phyloP scores from a whole-genome alignment of 2,113 vertebrate species.

The Neomonachus schauinslandi region DNA sequence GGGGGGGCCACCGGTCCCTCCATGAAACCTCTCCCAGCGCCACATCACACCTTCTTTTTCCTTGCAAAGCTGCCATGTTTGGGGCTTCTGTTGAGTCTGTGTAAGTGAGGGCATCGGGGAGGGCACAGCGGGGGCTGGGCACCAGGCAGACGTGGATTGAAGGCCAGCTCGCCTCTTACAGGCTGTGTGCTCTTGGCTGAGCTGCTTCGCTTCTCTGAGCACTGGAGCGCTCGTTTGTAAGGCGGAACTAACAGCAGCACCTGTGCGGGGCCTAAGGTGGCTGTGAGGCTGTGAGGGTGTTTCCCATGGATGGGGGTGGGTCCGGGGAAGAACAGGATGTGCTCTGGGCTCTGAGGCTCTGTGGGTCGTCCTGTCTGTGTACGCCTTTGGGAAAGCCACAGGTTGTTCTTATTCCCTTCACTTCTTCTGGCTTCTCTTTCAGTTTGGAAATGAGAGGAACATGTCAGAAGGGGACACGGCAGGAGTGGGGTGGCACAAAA shows the following conservation, averaged over 20 bases:
- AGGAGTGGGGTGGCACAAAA: not conserved
- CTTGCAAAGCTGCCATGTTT: not conserved
- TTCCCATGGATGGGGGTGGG: not conserved
- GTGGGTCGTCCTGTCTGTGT: not conserved
- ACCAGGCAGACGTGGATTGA: not conserved
- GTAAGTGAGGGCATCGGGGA: not conserved
- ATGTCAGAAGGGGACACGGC: not conserved
- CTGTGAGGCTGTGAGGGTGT: not conserved
- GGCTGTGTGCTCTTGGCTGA: not conserved
- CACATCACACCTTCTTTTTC: not conserved
- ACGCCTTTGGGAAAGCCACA: not conserved
- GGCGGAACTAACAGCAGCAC: no score
- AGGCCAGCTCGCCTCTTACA: fast-evolving
- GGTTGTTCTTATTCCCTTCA: not conserved
- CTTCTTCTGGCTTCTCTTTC: not conserved
- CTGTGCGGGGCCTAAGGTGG: not conserved
- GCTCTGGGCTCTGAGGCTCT: not conserved
- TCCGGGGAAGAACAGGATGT: not conserved
- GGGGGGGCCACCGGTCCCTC: not conserved
- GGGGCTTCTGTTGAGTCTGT: not conserved
- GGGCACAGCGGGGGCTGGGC: not conserved
- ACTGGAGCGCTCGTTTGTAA: not conserved
- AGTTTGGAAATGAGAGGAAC: not conserved
- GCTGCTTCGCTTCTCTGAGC: not conserved
- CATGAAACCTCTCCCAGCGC: no score